Conservation (phyloP, 2,113 vertebrate genomes). For the Marcusenius ussheri region DNA sequence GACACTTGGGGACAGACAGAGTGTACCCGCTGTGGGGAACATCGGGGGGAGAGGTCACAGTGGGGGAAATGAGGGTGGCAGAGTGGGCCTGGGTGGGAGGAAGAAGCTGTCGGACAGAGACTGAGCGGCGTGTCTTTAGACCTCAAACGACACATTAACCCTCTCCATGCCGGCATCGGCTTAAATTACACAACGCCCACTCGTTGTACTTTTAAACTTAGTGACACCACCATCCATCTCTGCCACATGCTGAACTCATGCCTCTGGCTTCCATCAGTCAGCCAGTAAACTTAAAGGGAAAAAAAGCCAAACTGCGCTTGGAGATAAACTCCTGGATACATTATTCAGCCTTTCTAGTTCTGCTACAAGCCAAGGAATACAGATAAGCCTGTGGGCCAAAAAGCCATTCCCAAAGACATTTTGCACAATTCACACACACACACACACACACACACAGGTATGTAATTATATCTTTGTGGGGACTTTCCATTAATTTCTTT, state of each 20-base stretch:
- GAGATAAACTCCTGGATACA: background rate
- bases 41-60: background rate
- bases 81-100: constrained; percentile 2
- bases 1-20: background rate
- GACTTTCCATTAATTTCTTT: too few relatives aligned
- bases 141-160: background rate
- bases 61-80: background rate
- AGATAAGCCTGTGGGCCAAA: constrained; percentile 1
- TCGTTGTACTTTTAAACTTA: background rate
- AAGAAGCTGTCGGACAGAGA: background rate
- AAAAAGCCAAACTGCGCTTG: background rate
- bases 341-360: background rate
- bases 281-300: background rate
- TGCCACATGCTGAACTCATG: background rate
- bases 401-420: background rate
- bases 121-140: background rate
- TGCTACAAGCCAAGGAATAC: background rate
- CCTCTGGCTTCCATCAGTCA: background rate
- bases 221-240: background rate
- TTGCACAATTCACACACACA: background rate
- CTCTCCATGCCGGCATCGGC: background rate
- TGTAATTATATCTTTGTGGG: too few relatives aligned
- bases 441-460: background rate
- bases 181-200: background rate
- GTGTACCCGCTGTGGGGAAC: background rate